These are phyloP conservation scores for Stratiomys singularior DNA, from an alignment of 2,888 invertebrate species.

Conservation along the genomic window DNA sequence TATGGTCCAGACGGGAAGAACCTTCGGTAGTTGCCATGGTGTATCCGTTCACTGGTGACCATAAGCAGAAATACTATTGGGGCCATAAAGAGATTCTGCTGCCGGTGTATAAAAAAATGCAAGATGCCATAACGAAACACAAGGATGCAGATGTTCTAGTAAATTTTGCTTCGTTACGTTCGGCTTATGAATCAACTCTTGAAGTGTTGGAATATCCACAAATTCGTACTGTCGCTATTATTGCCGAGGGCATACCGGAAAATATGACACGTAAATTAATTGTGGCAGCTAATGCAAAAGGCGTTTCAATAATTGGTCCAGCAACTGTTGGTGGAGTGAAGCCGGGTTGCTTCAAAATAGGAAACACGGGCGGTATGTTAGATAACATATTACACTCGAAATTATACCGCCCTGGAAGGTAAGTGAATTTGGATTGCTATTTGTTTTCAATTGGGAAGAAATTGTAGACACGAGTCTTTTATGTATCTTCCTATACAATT, in stretches of 20 bases:
- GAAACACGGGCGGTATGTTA: conserved; percentile 99
- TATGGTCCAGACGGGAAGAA: conserved; percentile 75
- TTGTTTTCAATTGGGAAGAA: too few species aligned
- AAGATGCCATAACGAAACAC: conserved; percentile 94
- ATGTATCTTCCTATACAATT: too few species aligned
- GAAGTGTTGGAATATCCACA: conserved; percentile 95
- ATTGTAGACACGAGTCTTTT: too few species aligned
- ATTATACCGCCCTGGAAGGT: conserved; percentile 92
- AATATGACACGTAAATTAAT: conserved; percentile 96
- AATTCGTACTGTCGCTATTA: conserved; percentile 96
- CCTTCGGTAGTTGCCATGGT: conserved; percentile 97
- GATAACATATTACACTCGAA: conserved; percentile 98
- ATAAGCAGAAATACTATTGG: conserved; percentile 99
- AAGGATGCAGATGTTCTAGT: conserved; percentile 95
- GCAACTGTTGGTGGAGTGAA: conserved; percentile 98
- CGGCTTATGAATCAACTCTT: conserved; percentile 95
- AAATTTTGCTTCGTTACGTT: conserved; percentile 96
- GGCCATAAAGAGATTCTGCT: conserved; percentile 97
- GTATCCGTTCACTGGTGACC: conserved; percentile 98
- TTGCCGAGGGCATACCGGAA: conserved; percentile 99
- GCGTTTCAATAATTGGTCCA: conserved; percentile 89
- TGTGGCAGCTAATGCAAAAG: conserved; percentile 82
- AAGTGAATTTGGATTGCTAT: conserved; percentile 46
- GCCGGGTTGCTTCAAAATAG: conserved; percentile 99
- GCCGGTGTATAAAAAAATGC: conserved; percentile 96